Evolutionary conservation across 2,797 vertebrate genomes (phyloP), one percentile per base, ranked within the genome.

Genomic region (Betta splendens): DNA sequence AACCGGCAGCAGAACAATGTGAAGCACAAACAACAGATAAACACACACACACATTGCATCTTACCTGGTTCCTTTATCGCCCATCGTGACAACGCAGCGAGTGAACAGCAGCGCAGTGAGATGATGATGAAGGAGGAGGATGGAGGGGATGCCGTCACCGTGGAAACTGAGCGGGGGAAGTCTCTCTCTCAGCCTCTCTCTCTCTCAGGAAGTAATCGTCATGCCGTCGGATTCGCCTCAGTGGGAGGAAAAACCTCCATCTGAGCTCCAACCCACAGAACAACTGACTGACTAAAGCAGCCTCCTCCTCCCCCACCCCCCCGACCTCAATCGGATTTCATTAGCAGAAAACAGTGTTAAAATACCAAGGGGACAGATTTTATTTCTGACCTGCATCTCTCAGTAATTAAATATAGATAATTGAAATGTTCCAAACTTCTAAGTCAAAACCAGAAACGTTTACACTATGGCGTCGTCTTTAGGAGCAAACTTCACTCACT

Each of bases 61-160:
- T 29, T 54, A 89, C 85, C 84, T 86, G 39, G 85, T 87, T 75
- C 82, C 87, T 86, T 86, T 89, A 75, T 89, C 87, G 47, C 81
- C 85, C 87, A 89, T 89, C 73, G 65, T 82, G 81, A 69, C 48
- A 49, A 69, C 43, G 48, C 45, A 22, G 38, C 18, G 10, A 80
- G 50, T 25, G 28, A 9, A 74, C 57, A 53, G 70, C 73, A 78
- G 67, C 56, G 22, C 40, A 63, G 58, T 47, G 1, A 68, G 53
- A 64, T 39, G 59, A 50, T 42, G 31, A 58, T 61, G 45, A 21
- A 25, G 28, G 66, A 51, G 52, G 73, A 71, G 52, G 51, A 69
- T 26, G 71, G n/a, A 65, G 72, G 51, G 77, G 80, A 82, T 80
- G 77, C 77, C 16, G 86, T 88, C 69, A 69, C 86, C 81, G 72